Evolutionary conservation across 2,113 vertebrate genomes (phyloP), one percentile per base, ranked within the genome.

Genomic region (Myrmecobius fasciatus): DNA sequence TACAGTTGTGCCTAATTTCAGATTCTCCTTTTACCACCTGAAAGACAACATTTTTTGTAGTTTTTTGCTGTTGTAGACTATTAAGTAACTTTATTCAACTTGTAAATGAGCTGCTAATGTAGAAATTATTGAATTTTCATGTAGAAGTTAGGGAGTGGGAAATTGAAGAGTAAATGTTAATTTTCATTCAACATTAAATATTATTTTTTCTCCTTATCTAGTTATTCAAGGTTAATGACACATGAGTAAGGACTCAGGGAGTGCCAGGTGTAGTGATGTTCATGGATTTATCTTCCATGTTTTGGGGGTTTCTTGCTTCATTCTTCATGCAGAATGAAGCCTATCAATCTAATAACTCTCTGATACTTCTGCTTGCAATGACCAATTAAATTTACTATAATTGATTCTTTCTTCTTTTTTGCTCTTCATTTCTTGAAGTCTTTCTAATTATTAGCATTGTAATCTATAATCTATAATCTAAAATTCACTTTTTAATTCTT

Each of bases 141-240:
- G 17, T 22, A n/a, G 20, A n/a, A 75, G 67, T n/a, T 75, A 75
- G 5, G 5, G 6, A 6, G 6, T n/a, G 67, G 36, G 0, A n/a
- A 20, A n/a, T n/a, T 75, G 4, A 24, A 83, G 36, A 67, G 56
- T 67, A 67, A 75, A 67, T 67, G 60, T 8, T 75, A 83, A 83
- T 83, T 83, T 83, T 43, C 67, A 83, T 1, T 83, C 14, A 83
- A 43, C 22, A 43, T 83, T 91, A 93, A 91, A 89, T 88, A 25
- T 89, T 53, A 22, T 10, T 89, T 94, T 94, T 89, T 91, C 52
- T 92, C 88, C 90, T 89, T 91, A 53, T 96, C 90, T 96, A 36
- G 91, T 67, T 46, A 89, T 93, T 51, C 93, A 92, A 24, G 47
- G 36, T 89, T 53, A 52, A n/a, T 47, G 89, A 51, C n/a, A 92